Evolutionary conservation across 2,113 vertebrate species (phyloP).

Genomic region (Equus przewalskii): DNA sequence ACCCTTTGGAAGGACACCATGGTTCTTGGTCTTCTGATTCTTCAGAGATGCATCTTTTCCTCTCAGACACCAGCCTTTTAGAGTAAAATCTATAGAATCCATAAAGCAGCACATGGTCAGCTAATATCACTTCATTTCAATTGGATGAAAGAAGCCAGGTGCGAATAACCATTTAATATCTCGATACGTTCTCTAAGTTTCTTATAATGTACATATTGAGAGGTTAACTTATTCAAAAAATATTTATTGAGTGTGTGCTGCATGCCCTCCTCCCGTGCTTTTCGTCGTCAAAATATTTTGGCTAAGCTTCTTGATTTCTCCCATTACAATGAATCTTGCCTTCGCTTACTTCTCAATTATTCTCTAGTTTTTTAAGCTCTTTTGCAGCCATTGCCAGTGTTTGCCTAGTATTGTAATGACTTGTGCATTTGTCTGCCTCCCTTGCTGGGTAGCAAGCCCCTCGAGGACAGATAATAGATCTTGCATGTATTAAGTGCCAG

Average conservation of each 20-base stretch:
- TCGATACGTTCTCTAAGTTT: not conserved
- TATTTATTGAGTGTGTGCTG: not conserved
- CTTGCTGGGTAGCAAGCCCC: slow-evolving; percentile 60
- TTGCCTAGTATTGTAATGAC: slow-evolving; percentile 70
- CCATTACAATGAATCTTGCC: not conserved
- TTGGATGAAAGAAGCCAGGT: not conserved
- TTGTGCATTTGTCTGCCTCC: slow-evolving; percentile 73
- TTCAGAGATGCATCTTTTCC: slow-evolving; percentile 7
- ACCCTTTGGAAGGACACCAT: not conserved
- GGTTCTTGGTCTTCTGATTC: not conserved
- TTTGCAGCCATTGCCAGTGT: slow-evolving; percentile 60
- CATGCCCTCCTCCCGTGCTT: not conserved
- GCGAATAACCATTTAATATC: slow-evolving; percentile 42
- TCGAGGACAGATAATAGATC: slow-evolving; percentile 77
- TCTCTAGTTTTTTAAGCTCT: slow-evolving; percentile 49
- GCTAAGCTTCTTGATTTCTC: slow-evolving; percentile 9
- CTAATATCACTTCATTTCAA: slow-evolving; percentile 52
- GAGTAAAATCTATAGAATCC: slow-evolving; percentile 38
- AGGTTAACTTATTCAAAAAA: slow-evolving; percentile 31
- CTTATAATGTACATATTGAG: slow-evolving; percentile 58
- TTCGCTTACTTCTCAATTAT: slow-evolving; percentile 27
- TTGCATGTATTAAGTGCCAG: slow-evolving; percentile 77
- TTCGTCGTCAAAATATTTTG: slow-evolving; percentile 58
- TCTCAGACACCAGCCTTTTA: slow-evolving; percentile 12
- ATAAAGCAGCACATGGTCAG: not conserved